A percentile compares a stretch with the other conserved stretches of the same genome.
phyloP scores from a whole-genome alignment of 2,797 vertebrate species.

The Dendrocincla fuliginosa region DNA sequence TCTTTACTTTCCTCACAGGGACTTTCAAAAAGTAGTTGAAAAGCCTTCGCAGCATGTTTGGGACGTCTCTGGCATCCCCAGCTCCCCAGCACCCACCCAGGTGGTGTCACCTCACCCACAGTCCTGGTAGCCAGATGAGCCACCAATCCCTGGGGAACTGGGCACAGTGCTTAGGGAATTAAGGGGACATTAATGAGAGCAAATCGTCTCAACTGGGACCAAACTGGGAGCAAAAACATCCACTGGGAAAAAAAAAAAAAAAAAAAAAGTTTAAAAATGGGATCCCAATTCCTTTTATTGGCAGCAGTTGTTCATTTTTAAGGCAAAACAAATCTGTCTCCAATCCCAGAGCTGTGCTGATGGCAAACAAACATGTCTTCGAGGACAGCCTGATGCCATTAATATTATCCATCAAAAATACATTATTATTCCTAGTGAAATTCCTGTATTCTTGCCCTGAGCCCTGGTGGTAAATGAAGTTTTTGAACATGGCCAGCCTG shows the following conservation, averaged over 20 bases:
- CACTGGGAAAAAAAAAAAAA: background rate
- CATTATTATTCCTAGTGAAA: background rate
- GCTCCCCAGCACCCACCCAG: background rate
- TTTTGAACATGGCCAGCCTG: background rate
- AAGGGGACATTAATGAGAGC: background rate
- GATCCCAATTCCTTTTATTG: background rate
- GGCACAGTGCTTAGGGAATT: background rate
- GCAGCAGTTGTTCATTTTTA: background rate
- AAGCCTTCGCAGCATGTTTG: fast-evolving
- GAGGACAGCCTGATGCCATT: background rate
- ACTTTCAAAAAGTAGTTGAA: background rate
- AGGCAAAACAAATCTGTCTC: background rate
- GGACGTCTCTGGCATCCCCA: fast-evolving
- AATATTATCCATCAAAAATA: background rate
- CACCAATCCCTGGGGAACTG: background rate
- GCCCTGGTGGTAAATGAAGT: background rate
- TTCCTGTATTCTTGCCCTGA: background rate
- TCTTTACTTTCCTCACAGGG: background rate
- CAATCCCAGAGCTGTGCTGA: background rate
- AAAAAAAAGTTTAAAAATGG: background rate
- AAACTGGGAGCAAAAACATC: background rate
- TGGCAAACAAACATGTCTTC: background rate
- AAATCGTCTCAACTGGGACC: background rate
- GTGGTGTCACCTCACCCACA: background rate
- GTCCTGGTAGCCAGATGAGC: background rate